Percentiles rank a stretch among this genome's conserved stretches.
phyloP scores from a whole-genome alignment of 2,797 vertebrate species.

The Thripadectes ignobilis region DNA sequence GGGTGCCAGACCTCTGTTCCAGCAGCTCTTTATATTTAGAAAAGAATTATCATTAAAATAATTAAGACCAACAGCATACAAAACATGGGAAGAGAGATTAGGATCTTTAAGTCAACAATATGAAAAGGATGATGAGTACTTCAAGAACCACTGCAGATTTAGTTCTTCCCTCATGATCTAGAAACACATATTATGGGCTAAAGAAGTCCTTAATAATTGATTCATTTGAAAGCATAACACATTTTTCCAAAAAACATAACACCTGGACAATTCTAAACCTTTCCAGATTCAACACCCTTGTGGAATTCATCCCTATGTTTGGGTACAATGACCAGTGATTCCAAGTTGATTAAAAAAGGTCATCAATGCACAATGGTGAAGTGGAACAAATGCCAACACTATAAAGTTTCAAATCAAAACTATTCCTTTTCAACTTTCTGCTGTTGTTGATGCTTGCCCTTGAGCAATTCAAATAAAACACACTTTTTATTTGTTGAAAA shows the following conservation, averaged over 20 bases:
- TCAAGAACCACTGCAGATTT: not conserved
- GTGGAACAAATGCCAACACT: not conserved
- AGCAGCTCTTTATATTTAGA: not conserved
- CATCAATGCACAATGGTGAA: not conserved
- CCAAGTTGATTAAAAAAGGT: not conserved
- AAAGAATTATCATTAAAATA: not conserved
- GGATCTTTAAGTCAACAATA: not conserved
- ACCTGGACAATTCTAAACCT: not conserved
- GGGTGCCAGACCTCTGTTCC: not conserved
- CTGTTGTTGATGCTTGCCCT: not conserved
- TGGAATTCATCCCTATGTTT: not conserved
- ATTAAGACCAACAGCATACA: not conserved
- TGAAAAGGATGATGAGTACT: not conserved
- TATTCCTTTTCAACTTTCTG: not conserved
- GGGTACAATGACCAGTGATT: not conserved
- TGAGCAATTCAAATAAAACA: not conserved
- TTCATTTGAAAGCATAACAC: not conserved
- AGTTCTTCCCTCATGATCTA: not conserved
- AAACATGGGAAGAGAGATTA: not conserved
- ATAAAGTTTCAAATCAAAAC: not conserved
- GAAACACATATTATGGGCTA: not conserved
- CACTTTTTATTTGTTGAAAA: not conserved
- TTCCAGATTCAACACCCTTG: not conserved
- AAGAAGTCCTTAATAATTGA: not conserved
- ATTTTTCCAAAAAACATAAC: not conserved